Percentiles rank a stretch among this genome's conserved stretches.
phyloP scores from a whole-genome alignment of 2,113 vertebrate species.

The Planiliza haematocheilus region DNA sequence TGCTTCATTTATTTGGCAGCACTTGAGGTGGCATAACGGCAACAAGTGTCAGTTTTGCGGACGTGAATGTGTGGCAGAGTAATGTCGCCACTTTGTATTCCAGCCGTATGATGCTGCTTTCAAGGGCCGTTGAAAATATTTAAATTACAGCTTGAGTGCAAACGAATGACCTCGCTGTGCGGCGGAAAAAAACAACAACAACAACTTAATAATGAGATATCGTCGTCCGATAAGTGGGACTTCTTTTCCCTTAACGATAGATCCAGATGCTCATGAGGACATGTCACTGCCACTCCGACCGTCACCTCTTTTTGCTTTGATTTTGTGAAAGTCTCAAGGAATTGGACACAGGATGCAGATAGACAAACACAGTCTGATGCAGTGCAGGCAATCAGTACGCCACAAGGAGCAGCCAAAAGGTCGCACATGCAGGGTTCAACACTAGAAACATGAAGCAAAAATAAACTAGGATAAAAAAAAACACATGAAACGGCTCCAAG shows the following conservation, averaged over 20 bases:
- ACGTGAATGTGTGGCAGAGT: not conserved
- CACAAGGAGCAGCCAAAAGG: no score
- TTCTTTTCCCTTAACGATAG: not conserved
- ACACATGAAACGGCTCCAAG: no score
- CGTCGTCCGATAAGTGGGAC: not conserved
- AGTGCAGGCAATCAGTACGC: no score
- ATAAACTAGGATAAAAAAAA: no score
- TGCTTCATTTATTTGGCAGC: constrained; percentile 53
- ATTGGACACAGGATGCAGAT: no score
- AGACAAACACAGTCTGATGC: no score
- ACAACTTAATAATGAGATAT: constrained; percentile 1
- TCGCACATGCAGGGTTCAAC: no score
- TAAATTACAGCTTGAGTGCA: constrained; percentile 20
- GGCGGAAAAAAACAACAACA: not conserved
- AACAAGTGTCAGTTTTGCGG: constrained; percentile 44
- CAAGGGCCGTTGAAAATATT: constrained; percentile 35
- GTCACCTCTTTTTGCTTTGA: not conserved
- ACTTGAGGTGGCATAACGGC: constrained; percentile 28
- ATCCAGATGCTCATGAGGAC: not conserved
- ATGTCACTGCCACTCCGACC: no score
- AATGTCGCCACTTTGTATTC: constrained; percentile 22
- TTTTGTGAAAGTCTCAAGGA: no score
- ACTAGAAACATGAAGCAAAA: no score
- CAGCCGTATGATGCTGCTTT: not conserved
- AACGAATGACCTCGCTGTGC: not conserved